Percentiles rank a stretch among this genome's conserved stretches.
Evolutionary conservation across 2,888 invertebrate genomes (phyloP).

Genomic region (Rhorus exstirpatorius): DNA sequence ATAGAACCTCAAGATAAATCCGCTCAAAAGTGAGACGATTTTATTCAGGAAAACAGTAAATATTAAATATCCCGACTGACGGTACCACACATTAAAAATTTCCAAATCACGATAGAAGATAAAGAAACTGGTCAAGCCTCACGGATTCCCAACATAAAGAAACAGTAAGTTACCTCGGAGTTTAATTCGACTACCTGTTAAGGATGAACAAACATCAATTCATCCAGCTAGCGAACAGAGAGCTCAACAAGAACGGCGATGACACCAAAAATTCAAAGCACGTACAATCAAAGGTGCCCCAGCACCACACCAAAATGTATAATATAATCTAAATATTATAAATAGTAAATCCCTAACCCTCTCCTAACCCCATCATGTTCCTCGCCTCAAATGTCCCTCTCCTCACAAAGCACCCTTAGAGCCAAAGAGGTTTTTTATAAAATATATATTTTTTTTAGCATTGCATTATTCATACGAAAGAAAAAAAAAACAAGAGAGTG

Average conservation of each 20-base stretch:
- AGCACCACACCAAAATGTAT: neutral
- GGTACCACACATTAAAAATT: no score
- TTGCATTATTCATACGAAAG: neutral
- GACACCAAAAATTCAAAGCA: neutral
- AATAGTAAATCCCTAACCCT: neutral
- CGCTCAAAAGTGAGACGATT: no score
- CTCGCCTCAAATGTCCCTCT: neutral
- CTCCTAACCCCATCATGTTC: neutral
- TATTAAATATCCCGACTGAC: no score
- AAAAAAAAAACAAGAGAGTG: neutral
- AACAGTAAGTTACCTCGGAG: no score
- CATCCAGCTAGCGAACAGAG: conserved; percentile 14
- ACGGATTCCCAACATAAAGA: no score
- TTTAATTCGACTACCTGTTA: no score
- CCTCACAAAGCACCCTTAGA: neutral
- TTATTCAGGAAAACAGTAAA: no score
- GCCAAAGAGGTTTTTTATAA: conserved; percentile 6
- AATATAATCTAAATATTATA: conserved; percentile 10
- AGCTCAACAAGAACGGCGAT: neutral
- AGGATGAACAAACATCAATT: no score
- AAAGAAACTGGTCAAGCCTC: no score
- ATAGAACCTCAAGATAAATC: no score
- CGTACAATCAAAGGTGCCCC: no score
- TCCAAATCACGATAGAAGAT: no score
- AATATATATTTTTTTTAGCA: conserved; percentile 27